These are phyloP conservation scores for Phaethornis superciliosus DNA, from an alignment of 2,113 vertebrate species.

Conservation along the genomic window DNA sequence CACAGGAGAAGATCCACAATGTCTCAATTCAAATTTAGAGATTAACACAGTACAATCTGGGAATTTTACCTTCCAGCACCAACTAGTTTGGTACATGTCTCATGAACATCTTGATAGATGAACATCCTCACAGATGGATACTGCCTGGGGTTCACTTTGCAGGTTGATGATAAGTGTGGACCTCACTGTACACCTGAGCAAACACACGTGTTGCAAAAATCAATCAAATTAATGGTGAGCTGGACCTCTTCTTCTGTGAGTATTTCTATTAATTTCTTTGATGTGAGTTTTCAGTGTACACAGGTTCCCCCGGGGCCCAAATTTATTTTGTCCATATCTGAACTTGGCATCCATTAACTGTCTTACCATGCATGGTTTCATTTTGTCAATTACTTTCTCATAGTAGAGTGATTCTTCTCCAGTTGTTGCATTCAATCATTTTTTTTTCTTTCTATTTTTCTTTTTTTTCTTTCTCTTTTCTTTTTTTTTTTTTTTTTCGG, in stretches of 20 bases:
- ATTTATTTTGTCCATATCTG: neutral
- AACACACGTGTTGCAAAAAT: neutral
- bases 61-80: neutral
- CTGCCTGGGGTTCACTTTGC: neutral
- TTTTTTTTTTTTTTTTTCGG: neutral
- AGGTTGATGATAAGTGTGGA: neutral
- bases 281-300: neutral
- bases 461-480: neutral
- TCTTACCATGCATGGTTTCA: neutral
- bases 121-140: neutral
- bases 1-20: neutral
- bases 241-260: neutral
- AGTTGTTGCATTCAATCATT: neutral
- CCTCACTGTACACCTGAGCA: neutral
- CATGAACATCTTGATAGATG: rapidly evolving
- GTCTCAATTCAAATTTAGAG: neutral
- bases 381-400: neutral
- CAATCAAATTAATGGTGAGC: neutral
- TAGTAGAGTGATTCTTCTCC: neutral
- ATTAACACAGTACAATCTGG: neutral
- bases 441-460: neutral
- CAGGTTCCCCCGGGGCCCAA: neutral
- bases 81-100: neutral
- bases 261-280: neutral
- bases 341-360: neutral